Conservation (phyloP, 2,888 invertebrate species). For the Tenthredo scrophulariae region DNA sequence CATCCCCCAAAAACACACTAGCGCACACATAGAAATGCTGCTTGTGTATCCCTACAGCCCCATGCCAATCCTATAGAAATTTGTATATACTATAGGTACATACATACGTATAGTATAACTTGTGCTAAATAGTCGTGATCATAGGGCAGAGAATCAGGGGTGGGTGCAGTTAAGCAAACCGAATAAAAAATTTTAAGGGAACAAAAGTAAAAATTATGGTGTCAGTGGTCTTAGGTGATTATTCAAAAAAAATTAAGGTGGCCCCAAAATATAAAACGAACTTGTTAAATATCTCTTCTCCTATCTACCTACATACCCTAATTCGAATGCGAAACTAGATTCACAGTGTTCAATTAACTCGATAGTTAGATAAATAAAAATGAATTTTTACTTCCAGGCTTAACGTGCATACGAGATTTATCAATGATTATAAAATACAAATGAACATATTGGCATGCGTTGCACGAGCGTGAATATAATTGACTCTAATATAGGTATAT, state of each 20-base stretch:
- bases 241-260: background rate
- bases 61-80: constrained; percentile 4
- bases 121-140: background rate
- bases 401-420: background rate
- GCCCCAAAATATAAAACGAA: background rate
- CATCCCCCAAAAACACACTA: background rate
- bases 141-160: background rate
- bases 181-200: background rate
- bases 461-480: background rate
- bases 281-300: background rate
- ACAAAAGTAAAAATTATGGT: background rate
- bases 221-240: background rate
- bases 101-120: too few species aligned
- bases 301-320: background rate
- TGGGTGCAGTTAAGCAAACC: background rate
- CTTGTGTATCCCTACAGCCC: constrained; percentile 4
- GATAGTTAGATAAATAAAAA: background rate
- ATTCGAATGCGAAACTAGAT: background rate
- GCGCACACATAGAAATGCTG: background rate
- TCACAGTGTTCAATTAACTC: background rate
- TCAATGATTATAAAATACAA: background rate
- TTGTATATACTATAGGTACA: background rate
- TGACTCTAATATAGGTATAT: background rate
- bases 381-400: background rate
- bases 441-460: background rate